These are phyloP conservation scores for Umimayanthus chanpuru DNA, from an alignment of 92 coral and sea anemone genomes.

Conservation along the genomic window DNA sequence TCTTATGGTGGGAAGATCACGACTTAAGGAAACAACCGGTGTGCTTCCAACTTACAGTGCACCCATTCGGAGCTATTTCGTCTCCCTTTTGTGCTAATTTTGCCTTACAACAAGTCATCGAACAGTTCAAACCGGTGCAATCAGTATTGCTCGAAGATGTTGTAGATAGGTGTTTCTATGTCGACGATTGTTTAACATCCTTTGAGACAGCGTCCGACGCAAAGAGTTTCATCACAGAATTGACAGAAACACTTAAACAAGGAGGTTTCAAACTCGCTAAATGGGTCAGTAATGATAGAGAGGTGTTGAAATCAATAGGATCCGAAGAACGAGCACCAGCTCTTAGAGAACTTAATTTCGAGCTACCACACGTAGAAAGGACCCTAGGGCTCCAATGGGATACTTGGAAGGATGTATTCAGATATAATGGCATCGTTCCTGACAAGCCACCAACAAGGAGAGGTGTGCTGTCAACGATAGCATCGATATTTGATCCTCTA, in stretches of 20 bases:
- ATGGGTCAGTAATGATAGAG: too few relatives aligned
- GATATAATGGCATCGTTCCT: background rate
- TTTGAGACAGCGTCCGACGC: background rate
- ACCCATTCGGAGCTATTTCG: background rate
- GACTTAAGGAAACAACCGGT: background rate
- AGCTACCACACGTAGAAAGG: background rate
- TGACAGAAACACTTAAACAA: background rate
- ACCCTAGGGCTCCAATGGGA: background rate
- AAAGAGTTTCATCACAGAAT: background rate
- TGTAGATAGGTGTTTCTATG: background rate
- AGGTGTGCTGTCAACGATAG: too few relatives aligned
- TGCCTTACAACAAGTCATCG: background rate
- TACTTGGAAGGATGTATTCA: background rate
- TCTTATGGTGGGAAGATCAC: background rate
- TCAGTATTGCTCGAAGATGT: background rate
- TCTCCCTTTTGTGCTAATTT: background rate
- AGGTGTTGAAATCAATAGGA: background rate
- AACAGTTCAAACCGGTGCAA: background rate
- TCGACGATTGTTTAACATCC: background rate
- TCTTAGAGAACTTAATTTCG: background rate
- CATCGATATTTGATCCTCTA: too few relatives aligned
- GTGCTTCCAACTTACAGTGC: background rate
- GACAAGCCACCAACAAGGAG: background rate
- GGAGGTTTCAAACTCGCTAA: background rate
- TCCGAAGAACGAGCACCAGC: background rate